Evolutionary conservation across 2,113 vertebrate species (phyloP).

Genomic region (Rana temporaria): DNA sequence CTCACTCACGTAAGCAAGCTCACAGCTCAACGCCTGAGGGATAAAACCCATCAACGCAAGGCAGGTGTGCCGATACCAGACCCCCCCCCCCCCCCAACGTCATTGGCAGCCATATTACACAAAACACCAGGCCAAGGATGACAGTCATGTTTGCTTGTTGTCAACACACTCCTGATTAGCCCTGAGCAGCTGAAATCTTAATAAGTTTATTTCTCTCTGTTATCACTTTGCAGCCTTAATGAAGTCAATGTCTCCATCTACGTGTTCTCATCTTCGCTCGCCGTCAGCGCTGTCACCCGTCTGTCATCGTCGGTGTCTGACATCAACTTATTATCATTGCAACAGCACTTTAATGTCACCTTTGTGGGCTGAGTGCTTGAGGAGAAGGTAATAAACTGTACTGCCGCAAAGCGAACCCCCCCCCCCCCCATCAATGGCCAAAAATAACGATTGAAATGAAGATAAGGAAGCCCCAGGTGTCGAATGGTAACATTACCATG

Average conservation of each 20-base stretch:
- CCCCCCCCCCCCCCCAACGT: background rate
- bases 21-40: background rate
- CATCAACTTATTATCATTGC: background rate
- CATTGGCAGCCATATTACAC: background rate
- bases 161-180: background rate
- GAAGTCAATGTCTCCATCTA: background rate
- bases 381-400: too few relatives aligned
- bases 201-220: background rate
- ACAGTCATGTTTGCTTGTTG: background rate
- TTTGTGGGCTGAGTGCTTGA: too few relatives aligned
- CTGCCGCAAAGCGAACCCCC: too few relatives aligned
- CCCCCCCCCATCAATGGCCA: too few relatives aligned
- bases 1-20: constrained; percentile 13
- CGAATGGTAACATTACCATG: too few relatives aligned
- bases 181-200: constrained; percentile 5
- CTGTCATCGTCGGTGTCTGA: background rate
- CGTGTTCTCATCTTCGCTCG: background rate
- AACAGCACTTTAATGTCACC: background rate
- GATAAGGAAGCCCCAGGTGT: too few relatives aligned
- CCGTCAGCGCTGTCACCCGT: background rate
- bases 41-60: background rate
- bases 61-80: constrained; percentile 16
- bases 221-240: background rate
- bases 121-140: background rate
- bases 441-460: too few relatives aligned